These are phyloP conservation scores for Mastigias papua DNA, from an alignment of 30 jellyfish, hydroid and myxozoan species.

Conservation along the genomic window DNA sequence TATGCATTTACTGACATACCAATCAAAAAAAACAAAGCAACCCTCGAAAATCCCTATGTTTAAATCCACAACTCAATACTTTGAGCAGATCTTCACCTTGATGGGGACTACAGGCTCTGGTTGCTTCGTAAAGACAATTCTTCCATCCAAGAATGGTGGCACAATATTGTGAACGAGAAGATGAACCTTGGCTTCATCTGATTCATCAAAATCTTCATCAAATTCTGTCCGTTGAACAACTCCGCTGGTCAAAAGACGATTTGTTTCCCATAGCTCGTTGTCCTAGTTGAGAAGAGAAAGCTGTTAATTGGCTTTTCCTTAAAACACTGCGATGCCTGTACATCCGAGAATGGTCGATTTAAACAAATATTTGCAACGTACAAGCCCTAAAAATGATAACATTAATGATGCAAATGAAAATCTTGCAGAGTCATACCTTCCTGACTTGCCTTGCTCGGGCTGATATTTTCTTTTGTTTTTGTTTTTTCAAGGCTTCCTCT, in stretches of 20 bases:
- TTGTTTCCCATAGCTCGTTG: slow-evolving; percentile 97
- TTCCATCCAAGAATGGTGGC: slow-evolving; percentile 99
- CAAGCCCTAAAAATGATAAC: background rate
- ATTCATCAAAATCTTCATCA: slow-evolving; percentile 97
- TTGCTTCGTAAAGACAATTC: slow-evolving; percentile 95
- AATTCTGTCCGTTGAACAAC: slow-evolving; percentile 92
- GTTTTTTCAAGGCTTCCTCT: slow-evolving; percentile 92
- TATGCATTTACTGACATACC: too few species aligned
- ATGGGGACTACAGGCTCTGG: slow-evolving; percentile 99
- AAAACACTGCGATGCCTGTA: background rate
- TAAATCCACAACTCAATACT: too few species aligned
- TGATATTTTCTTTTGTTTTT: slow-evolving; percentile 81
- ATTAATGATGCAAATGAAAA: background rate
- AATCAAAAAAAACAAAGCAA: too few species aligned
- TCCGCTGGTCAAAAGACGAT: slow-evolving; percentile 95
- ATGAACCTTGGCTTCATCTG: slow-evolving; percentile 99
- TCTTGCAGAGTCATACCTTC: slow-evolving; percentile 56
- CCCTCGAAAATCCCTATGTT: too few species aligned
- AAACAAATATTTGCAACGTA: too few species aligned
- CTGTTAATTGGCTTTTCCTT: background rate
- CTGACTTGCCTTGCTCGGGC: slow-evolving; percentile 99
- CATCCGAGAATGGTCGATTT: too few species aligned
- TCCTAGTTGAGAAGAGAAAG: slow-evolving; percentile 61
- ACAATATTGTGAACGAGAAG: slow-evolving; percentile 94
- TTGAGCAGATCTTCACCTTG: slow-evolving; percentile 64